Evolutionary conservation across 1,140 invertebrate genomes (phyloP).

Genomic region (Lysiphlebus fabarum): DNA sequence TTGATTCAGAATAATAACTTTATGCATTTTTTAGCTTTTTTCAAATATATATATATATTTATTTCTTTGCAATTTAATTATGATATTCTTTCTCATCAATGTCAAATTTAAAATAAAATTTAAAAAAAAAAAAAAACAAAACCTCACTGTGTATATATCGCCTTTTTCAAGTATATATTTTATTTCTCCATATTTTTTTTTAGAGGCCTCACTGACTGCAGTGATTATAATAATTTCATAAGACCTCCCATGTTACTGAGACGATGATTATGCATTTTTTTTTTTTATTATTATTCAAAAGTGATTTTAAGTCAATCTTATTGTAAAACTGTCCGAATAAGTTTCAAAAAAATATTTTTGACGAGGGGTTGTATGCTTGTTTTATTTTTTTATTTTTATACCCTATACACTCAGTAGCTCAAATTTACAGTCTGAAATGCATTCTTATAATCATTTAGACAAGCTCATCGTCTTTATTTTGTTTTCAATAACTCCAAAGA

Average conservation of each 20-base stretch:
- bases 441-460: conserved; percentile 1
- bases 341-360: conserved; percentile 20
- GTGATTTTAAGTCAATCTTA: conserved; percentile 30
- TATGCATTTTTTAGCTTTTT: too few relatives aligned
- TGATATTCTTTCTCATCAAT: background rate
- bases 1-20: too few relatives aligned
- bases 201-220: conserved; percentile 12
- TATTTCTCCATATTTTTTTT: conserved; percentile 23
- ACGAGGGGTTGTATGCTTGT: conserved; percentile 28
- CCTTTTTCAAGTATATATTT: conserved; percentile 28
- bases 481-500: conserved; percentile 19
- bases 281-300: conserved; percentile 15
- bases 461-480: conserved; percentile 23
- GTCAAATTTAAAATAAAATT: conserved; percentile 5
- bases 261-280: conserved; percentile 43
- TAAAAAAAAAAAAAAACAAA: too few relatives aligned
- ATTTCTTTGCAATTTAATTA: too few relatives aligned
- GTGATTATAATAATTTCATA: conserved; percentile 35
- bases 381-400: conserved; percentile 22
- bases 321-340: conserved; percentile 29
- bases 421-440: conserved; percentile 28
- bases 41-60: too few relatives aligned
- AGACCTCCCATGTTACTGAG: conserved; percentile 43
- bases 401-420: conserved; percentile 34
- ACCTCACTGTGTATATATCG: conserved; percentile 19